Evolutionary conservation across 2,113 vertebrate genomes (phyloP), one percentile per base, ranked within the genome.

Genomic region (Barnardius zonarius): DNA sequence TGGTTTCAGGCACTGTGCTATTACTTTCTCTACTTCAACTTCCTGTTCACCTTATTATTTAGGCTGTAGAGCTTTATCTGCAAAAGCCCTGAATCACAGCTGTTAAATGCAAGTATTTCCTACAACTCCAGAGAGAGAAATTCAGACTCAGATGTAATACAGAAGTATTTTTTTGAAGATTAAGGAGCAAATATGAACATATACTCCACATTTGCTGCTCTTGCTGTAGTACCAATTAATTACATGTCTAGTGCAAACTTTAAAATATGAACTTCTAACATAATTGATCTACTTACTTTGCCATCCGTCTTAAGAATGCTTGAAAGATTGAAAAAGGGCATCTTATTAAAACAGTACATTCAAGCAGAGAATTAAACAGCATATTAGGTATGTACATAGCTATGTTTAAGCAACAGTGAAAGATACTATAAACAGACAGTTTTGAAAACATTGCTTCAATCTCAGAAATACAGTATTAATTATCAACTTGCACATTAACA

Each of bases 231-330:
- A 44, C 14, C 70, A 31, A 61, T 48, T 33, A 35, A 55, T 48
- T 51, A 35, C 11, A 25, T 19, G 6, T 37, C 30, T 52, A 70
- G 6, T 23, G 12, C 22, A 89, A 51, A 13, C 18, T 73, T 78
- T 20, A 61, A 77, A 73, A 55, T 52, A 57, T 0, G 0, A 44
- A 74, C 49, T 87, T 72, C 11, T 54, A 31, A 92, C 22, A 68
- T 5, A 31, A 7, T 27, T 31, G 13, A 33, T 89, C 9, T 95
- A 96, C 96, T 97, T 96, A 96, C 95, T 74, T 84, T 67, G 80
- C 27, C 52, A 70, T 96, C 93, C 74, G 0, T 30, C 48, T 92
- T 69, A 75, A 44, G 86, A 79, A 74, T 82, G 95, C 96, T 97
- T 97, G 93, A 78, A 93, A 93, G 52, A 97, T 90, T 80, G 51